Evolutionary conservation across 2,113 vertebrate genomes (phyloP).

Genomic region (Oenanthe oenanthe): DNA sequence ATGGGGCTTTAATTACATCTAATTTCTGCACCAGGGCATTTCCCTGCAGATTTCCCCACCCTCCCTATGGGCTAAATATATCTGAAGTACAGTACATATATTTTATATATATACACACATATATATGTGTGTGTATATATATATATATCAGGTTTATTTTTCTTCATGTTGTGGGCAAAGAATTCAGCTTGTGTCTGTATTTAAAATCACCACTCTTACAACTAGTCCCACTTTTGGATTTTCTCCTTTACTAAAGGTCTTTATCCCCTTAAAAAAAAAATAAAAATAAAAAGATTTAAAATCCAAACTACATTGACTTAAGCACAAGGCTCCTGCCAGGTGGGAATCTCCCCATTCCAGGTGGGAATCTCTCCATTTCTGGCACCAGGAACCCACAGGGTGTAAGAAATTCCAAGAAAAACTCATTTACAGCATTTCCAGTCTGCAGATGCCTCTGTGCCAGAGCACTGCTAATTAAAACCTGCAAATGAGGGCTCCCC

Average conservation of each 20-base stretch:
- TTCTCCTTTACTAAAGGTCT: neutral
- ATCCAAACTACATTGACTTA: fast-evolving
- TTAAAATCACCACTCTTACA: neutral
- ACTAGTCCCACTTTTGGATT: too few species aligned
- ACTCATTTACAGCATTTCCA: neutral
- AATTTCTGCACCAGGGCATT: neutral
- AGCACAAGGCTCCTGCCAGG: neutral
- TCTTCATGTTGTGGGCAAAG: neutral
- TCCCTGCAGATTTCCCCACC: neutral
- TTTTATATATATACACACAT: neutral
- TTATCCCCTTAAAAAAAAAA: neutral
- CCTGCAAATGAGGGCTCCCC: neutral
- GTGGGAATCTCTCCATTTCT: fast-evolving
- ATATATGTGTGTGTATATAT: too few species aligned
- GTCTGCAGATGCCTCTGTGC: neutral
- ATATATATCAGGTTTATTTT: neutral
- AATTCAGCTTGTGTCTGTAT: neutral
- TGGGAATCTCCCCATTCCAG: neutral
- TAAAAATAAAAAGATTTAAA: fast-evolving
- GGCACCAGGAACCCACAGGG: neutral
- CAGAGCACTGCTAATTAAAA: neutral
- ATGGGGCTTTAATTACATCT: neutral
- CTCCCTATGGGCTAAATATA: fast-evolving
- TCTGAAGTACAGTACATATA: neutral
- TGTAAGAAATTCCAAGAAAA: neutral